phyloP scores from a whole-genome alignment of 2,888 invertebrate genomes.

The Molorchus minor region DNA sequence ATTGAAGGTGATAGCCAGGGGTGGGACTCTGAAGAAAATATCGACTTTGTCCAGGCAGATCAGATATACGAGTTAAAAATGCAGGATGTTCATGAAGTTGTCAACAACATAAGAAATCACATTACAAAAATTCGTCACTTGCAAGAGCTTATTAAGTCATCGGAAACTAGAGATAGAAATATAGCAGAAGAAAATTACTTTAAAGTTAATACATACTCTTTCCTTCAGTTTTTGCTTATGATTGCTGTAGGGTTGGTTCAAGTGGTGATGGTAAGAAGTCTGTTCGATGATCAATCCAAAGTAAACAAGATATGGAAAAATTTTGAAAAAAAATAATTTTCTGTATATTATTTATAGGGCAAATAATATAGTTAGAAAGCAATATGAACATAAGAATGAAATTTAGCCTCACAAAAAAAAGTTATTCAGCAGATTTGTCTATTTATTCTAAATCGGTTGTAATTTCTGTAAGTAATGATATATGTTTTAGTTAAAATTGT shows the following conservation, averaged over 20 bases:
- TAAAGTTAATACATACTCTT: constrained; percentile 82
- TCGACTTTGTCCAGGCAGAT: constrained; percentile 63
- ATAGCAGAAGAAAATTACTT: constrained; percentile 82
- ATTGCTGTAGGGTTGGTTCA: constrained; percentile 76
- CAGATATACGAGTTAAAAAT: constrained; percentile 70
- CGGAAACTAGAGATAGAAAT: constrained; percentile 84
- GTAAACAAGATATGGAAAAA: constrained; percentile 58
- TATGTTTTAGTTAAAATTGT: too few relatives aligned
- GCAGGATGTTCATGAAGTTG: constrained; percentile 72
- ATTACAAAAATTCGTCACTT: constrained; percentile 71
- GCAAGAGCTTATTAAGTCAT: constrained; percentile 76
- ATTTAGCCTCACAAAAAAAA: too few relatives aligned
- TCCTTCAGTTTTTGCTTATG: constrained; percentile 78
- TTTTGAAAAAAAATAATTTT: constrained; percentile 25
- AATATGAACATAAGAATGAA: too few relatives aligned
- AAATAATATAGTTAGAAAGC: too few relatives aligned
- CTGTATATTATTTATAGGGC: too few relatives aligned
- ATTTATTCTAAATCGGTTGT: too few relatives aligned
- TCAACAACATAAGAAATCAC: constrained; percentile 70
- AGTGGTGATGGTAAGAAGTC: constrained; percentile 80
- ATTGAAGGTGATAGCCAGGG: constrained; percentile 69
- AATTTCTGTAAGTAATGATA: too few relatives aligned
- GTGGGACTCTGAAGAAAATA: constrained; percentile 65
- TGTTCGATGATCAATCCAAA: constrained; percentile 71
- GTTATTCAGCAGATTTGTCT: too few relatives aligned